Evolutionary conservation across 2,797 vertebrate genomes (phyloP).

Genomic region (Dermochelys coriacea): DNA sequence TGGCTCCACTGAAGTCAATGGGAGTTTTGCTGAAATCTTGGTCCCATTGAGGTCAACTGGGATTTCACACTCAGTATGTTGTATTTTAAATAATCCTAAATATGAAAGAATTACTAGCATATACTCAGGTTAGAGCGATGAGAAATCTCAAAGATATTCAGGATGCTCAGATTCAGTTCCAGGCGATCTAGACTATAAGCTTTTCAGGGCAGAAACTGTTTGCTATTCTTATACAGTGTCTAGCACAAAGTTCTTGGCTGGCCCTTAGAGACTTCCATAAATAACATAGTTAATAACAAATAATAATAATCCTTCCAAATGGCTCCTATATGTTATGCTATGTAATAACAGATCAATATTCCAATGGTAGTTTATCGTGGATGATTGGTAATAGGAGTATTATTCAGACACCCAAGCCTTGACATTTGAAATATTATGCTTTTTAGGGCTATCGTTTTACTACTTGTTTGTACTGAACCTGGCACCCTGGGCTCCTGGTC

Average conservation of each 20-base stretch:
- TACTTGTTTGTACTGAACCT: neutral
- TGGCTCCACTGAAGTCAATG: neutral
- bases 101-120: neutral
- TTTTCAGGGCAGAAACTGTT: neutral
- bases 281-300: neutral
- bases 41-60: fast-evolving
- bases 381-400: neutral
- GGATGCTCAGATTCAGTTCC: neutral
- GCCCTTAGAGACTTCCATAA: neutral
- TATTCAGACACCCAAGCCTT: neutral
- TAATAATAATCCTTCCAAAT: neutral
- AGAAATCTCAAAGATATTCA: neutral
- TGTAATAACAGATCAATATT: neutral
- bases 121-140: neutral
- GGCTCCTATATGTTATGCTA: neutral
- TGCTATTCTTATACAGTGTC: neutral
- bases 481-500: neutral
- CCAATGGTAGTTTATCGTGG: neutral
- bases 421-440: neutral
- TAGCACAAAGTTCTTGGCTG: neutral
- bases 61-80: neutral
- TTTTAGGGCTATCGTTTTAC: neutral
- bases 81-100: neutral
- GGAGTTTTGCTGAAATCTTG: neutral
- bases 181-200: neutral